Conservation (phyloP, 2,113 vertebrate genomes). For the Macroglossus sobrinus region DNA sequence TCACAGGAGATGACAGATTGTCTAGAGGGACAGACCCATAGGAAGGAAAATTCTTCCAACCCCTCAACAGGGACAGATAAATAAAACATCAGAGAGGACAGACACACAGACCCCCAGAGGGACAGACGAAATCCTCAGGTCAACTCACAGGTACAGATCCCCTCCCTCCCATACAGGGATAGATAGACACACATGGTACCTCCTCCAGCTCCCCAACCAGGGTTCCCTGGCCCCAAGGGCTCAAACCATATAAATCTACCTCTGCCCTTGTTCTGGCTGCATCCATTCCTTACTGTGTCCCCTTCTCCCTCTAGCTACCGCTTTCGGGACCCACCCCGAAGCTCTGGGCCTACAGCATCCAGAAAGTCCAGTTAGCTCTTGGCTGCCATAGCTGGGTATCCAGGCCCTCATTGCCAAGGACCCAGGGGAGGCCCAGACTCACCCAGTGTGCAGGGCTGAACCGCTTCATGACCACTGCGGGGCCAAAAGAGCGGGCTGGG, state of each 20-base stretch:
- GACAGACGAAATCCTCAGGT: not conserved
- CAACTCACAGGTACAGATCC: not conserved
- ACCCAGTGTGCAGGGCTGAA: conserved; percentile 84
- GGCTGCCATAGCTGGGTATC: not conserved
- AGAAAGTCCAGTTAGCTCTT: not conserved
- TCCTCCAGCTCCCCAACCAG: not conserved
- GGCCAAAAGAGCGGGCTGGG: conserved; percentile 85
- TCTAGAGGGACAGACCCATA: not conserved
- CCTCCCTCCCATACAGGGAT: not conserved
- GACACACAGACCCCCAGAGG: not conserved
- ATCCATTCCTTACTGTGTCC: not conserved
- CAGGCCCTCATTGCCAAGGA: not conserved
- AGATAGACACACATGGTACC: not conserved
- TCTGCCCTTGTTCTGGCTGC: not conserved
- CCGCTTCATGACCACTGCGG: conserved; percentile 79
- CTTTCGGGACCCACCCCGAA: not conserved
- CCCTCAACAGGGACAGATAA: not conserved
- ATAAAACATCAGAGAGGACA: not conserved
- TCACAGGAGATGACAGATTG: not conserved
- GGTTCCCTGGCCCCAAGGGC: not conserved
- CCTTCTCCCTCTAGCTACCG: not conserved
- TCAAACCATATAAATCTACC: not conserved
- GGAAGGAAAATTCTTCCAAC: not conserved
- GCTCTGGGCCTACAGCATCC: not conserved
- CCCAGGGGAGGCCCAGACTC: conserved; percentile 44